Percentiles rank a stretch among this genome's conserved stretches.
Evolutionary conservation across 2,888 invertebrate species (phyloP).

Genomic region (Magallana nippona): DNA sequence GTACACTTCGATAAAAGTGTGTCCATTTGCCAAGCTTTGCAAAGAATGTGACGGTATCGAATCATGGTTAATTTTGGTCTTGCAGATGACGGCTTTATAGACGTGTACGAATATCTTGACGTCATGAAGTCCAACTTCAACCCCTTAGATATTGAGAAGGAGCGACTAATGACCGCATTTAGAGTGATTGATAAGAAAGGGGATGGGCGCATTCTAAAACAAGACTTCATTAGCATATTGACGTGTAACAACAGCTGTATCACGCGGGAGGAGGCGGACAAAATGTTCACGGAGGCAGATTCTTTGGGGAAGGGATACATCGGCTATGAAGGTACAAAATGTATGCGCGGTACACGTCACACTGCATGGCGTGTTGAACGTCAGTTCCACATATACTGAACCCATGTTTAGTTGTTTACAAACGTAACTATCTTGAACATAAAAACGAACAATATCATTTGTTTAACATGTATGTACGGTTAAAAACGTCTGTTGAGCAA

Average conservation of each 20-base stretch:
- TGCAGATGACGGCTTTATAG: slow-evolving; percentile 57
- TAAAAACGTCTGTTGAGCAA: too few species aligned
- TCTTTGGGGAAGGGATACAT: background rate
- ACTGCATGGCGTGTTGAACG: too few species aligned
- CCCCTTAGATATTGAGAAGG: slow-evolving; percentile 55
- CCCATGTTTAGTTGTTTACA: too few species aligned
- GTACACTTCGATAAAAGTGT: too few species aligned
- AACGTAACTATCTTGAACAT: too few species aligned
- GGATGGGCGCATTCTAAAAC: background rate
- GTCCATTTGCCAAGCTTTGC: too few species aligned
- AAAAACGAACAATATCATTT: too few species aligned
- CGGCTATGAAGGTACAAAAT: slow-evolving; percentile 14
- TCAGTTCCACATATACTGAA: too few species aligned
- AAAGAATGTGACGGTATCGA: too few species aligned
- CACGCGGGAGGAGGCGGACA: slow-evolving; percentile 2
- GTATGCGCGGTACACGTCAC: background rate
- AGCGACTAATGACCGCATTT: slow-evolving; percentile 57
- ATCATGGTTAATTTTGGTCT: too few species aligned
- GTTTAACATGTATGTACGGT: too few species aligned
- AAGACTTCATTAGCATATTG: slow-evolving; percentile 1
- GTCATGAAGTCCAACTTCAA: slow-evolving; percentile 55
- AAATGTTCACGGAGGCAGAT: slow-evolving; percentile 14
- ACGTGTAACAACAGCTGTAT: slow-evolving; percentile 9
- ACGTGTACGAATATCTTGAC: slow-evolving; percentile 58
- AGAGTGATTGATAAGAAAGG: slow-evolving; percentile 32